Evolutionary conservation across 2,113 vertebrate genomes (phyloP), one percentile per base, ranked within the genome.

Genomic region (Entomyzon cyanotis): DNA sequence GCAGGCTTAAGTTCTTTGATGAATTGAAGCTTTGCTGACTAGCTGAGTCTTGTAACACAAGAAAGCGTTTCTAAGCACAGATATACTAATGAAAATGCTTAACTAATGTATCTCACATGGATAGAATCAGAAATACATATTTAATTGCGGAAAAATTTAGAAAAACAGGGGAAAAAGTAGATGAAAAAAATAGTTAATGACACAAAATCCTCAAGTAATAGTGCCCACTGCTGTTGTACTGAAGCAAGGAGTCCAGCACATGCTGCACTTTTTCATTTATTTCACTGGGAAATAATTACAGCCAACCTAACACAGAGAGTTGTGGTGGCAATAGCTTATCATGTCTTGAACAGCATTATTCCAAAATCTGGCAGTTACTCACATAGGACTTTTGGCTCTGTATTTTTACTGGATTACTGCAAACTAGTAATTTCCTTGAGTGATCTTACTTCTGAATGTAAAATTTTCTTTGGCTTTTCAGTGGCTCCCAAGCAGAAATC

Each of bases 21-120:
- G 90, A 88, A 52, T 41, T 70, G 87, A 77, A 90, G 80, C 60
- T 90, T 92, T 89, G n/a, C 55, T 70, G 78, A 84, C 82, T 89
- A 50, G 28, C 50, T 46, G 63, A 60, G 33, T 55, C 46, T 67
- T 80, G 52, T 63, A 92, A 62, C 62, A 88, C 53, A 83, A 60
- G 67, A 76, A 93, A 63, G 41, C 6, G 4, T 82, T 82, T 56
- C 44, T 50, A 75, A 69, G 31, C 55, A 46, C 75, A 83, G 58
- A 31, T 75, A 58, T 3, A 49, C 44, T 88, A 53, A 83, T 58
- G 58, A 85, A 83, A 93, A 73, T 84, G 19, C 33, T 71, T 42
- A 50, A 80, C 55, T 79, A 42, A 56, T 50, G 11, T 75, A 46
- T 73, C 63, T 89, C 28, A 47, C 33, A 20, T 53, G 86, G 35